Evolutionary conservation across 2,797 vertebrate species (phyloP).

Genomic region (Anguilla anguilla): DNA sequence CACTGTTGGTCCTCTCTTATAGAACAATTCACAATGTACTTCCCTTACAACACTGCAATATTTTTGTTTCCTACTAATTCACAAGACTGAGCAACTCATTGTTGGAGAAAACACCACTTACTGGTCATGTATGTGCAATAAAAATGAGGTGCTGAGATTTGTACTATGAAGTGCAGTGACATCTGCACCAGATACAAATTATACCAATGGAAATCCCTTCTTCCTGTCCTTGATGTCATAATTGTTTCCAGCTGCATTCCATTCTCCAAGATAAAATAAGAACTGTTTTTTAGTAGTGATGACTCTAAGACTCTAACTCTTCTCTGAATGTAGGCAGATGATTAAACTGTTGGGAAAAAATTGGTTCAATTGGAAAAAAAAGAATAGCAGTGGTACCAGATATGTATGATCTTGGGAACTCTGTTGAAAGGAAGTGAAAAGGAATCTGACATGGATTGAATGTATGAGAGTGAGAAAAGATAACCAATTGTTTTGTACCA

Average conservation of each 20-base stretch:
- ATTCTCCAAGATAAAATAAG: slow-evolving; percentile 48
- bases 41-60: slow-evolving; percentile 37
- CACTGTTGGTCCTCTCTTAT: slow-evolving; percentile 23
- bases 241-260: slow-evolving; percentile 58
- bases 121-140: slow-evolving; percentile 37
- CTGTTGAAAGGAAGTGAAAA: slow-evolving; percentile 31
- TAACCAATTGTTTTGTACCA: neutral
- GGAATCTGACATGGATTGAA: neutral
- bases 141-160: slow-evolving; percentile 44
- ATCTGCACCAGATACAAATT: slow-evolving; percentile 49
- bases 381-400: slow-evolving; percentile 32
- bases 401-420: slow-evolving; percentile 26
- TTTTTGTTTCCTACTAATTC: slow-evolving; percentile 30
- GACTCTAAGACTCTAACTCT: slow-evolving; percentile 32
- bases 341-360: slow-evolving; percentile 42
- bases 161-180: slow-evolving; percentile 37
- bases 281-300: slow-evolving; percentile 49
- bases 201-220: slow-evolving; percentile 59
- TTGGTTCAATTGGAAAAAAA: no score
- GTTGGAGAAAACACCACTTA: slow-evolving; percentile 45
- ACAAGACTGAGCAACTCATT: slow-evolving; percentile 40
- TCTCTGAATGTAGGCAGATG: slow-evolving; percentile 39
- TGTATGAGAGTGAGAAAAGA: neutral
- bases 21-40: slow-evolving; percentile 28
- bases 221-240: slow-evolving; percentile 53